These are phyloP conservation scores for Anastatus disparis DNA, from an alignment of 1,140 invertebrate genomes.

Conservation along the genomic window DNA sequence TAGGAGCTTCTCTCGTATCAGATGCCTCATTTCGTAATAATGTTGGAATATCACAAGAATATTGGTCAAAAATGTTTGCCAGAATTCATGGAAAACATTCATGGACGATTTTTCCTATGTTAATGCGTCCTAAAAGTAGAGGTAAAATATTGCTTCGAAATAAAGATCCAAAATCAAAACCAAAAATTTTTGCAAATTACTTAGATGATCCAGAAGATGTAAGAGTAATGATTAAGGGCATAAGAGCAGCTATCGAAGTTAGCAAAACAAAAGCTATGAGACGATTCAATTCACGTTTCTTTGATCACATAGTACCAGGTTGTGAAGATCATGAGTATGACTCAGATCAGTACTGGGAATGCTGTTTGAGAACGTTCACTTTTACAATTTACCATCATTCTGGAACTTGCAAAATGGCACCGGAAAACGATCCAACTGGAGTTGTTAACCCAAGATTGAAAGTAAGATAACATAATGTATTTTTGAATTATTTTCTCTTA, in stretches of 20 bases:
- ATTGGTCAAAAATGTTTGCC: constrained; percentile 45
- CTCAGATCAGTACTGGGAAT: constrained; percentile 67
- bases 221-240: constrained; percentile 51
- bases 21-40: constrained; percentile 28
- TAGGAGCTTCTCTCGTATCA: constrained; percentile 40
- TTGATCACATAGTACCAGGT: constrained; percentile 29
- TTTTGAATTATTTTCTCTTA: too few species aligned
- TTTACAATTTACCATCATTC: constrained; percentile 65
- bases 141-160: constrained; percentile 70
- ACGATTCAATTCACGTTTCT: constrained; percentile 46
- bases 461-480: constrained; percentile 65
- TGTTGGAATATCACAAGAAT: constrained; percentile 43
- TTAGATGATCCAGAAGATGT: constrained; percentile 69
- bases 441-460: constrained; percentile 81
- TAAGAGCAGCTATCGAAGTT: constrained; percentile 45
- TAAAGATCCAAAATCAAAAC: constrained; percentile 71
- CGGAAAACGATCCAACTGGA: constrained; percentile 62
- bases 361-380: constrained; percentile 61
- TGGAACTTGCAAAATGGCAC: constrained; percentile 70
- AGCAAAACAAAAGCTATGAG: constrained; percentile 49
- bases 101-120: constrained; percentile 51
- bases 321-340: constrained; percentile 52
- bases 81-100: constrained; percentile 48
- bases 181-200: constrained; percentile 79
- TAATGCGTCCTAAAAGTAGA: constrained; percentile 68